phyloP scores from a whole-genome alignment of 2,113 vertebrate genomes.

The Pollachius pollachius region DNA sequence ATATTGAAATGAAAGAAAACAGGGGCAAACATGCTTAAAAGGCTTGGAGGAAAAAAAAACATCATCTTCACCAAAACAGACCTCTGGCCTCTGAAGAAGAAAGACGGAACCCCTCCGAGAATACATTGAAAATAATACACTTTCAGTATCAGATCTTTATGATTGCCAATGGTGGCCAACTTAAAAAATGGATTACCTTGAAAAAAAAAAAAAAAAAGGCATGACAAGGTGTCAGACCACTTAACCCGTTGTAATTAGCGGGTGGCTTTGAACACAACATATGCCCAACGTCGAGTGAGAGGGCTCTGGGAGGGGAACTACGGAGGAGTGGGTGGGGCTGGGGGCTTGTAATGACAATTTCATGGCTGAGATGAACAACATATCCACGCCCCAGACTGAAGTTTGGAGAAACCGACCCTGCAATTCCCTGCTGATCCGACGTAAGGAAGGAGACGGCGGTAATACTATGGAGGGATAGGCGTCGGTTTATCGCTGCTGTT shows the following conservation, averaged over 20 bases:
- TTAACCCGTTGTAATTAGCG: constrained; percentile 69
- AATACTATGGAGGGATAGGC: constrained; percentile 35
- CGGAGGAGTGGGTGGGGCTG: not conserved
- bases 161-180: constrained; percentile 48
- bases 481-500: constrained; percentile 35
- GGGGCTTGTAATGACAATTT: constrained; percentile 62
- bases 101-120: constrained; percentile 45
- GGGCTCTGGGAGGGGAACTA: constrained; percentile 30
- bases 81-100: constrained; percentile 39
- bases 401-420: not conserved
- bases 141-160: constrained; percentile 19
- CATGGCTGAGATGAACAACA: constrained; percentile 53
- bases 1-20: constrained; percentile 58
- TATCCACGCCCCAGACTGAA: constrained; percentile 27
- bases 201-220: constrained; percentile 20
- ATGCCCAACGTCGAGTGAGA: constrained; percentile 53
- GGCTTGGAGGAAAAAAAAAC: constrained; percentile 38
- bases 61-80: constrained; percentile 49
- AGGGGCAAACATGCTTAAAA: constrained; percentile 44
- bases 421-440: constrained; percentile 12
- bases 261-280: constrained; percentile 57
- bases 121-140: constrained; percentile 37
- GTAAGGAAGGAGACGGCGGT: constrained; percentile 24
- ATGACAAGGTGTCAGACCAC: constrained; percentile 59
- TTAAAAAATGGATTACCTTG: constrained; percentile 54